Conservation (phyloP, 2,888 invertebrate genomes). For the Campoplex nolae region DNA sequence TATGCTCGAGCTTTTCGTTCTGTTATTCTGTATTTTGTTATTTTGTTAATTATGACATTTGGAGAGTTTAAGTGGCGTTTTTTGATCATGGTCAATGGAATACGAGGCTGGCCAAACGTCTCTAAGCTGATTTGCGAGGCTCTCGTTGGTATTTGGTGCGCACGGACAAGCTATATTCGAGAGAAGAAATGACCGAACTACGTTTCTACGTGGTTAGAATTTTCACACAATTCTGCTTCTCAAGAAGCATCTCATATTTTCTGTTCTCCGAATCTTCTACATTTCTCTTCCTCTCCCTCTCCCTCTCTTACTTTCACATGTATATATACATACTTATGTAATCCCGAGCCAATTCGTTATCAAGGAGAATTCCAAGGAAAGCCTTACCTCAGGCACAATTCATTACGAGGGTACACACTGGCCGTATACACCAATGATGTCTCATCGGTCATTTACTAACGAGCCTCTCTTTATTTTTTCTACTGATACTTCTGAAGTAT, state of each 20-base stretch:
- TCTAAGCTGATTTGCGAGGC: slow-evolving; percentile 20
- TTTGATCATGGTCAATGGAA: neutral
- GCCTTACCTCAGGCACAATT: slow-evolving; percentile 1
- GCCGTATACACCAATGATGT: neutral
- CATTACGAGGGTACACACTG: neutral
- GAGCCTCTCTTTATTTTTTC: neutral
- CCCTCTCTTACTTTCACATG: neutral
- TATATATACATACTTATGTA: neutral
- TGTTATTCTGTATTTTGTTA: neutral
- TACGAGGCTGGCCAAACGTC: slow-evolving; percentile 16
- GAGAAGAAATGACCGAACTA: slow-evolving; percentile 18
- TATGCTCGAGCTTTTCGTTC: neutral
- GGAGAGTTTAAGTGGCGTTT: neutral
- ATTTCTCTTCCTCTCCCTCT: neutral
- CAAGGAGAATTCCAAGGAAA: neutral
- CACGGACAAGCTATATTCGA: neutral
- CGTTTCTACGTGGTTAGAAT: slow-evolving; percentile 39
- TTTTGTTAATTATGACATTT: neutral
- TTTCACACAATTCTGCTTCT: neutral
- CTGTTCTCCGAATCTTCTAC: neutral
- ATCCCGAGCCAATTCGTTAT: slow-evolving; percentile 30
- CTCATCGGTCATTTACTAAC: slow-evolving; percentile 14
- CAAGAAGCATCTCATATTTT: slow-evolving; percentile 6
- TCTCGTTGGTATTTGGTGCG: neutral
- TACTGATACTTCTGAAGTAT: neutral